A percentile compares a stretch with the other conserved stretches of the same genome.
These are phyloP conservation scores for Pionites leucogaster DNA, from an alignment of 2,113 vertebrate species.

Conservation along the genomic window DNA sequence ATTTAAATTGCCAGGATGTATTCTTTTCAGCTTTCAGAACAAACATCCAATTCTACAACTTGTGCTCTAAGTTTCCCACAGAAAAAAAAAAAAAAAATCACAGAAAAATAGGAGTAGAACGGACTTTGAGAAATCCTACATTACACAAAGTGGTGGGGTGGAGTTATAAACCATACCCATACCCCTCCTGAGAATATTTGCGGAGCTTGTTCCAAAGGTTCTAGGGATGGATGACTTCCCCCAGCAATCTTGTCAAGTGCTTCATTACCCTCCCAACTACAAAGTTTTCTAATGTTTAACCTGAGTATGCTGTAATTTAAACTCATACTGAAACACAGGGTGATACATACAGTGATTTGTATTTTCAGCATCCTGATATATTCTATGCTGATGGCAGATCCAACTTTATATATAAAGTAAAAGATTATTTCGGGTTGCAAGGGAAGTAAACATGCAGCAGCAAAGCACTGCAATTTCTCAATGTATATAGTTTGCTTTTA, in stretches of 20 bases:
- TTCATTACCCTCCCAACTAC: background rate
- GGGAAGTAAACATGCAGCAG: background rate
- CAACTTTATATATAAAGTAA: background rate
- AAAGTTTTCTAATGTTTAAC: conserved; percentile 29
- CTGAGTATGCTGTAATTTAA: background rate
- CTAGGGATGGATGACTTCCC: background rate
- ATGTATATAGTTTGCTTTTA: background rate
- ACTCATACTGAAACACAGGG: background rate
- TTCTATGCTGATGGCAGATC: background rate
- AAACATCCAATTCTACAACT: background rate
- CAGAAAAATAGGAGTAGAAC: background rate
- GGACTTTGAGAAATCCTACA: background rate
- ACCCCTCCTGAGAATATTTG: background rate
- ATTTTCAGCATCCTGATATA: background rate
- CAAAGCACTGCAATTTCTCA: background rate
- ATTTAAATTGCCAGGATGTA: background rate
- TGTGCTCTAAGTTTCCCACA: background rate
- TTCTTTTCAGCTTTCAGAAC: background rate
- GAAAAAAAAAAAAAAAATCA: background rate
- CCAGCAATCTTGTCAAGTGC: background rate
- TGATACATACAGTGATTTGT: background rate
- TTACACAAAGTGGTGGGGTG: background rate
- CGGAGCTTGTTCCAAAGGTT: background rate
- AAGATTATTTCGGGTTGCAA: background rate
- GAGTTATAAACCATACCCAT: background rate